Evolutionary conservation across 2,888 invertebrate genomes (phyloP), one percentile per base, ranked within the genome.

Genomic region (Trachelus iudaicus): DNA sequence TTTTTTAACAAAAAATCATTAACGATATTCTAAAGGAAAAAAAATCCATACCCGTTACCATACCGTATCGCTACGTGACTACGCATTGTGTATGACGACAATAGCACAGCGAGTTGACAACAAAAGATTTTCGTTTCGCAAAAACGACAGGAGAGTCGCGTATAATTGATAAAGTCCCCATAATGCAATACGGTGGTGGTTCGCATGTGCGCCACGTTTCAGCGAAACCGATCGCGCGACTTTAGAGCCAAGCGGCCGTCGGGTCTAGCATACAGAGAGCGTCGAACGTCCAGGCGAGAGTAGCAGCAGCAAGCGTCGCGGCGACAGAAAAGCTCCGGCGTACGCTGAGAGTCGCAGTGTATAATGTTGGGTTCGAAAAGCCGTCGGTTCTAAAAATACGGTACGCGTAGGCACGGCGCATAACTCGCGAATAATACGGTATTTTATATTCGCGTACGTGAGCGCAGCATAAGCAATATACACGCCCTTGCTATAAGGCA

Each of bases 381-480:
- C 23, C 56, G 23, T 56, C 56, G 56, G 31, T 71, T 71, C 71
- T 71, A 71, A 71, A 71, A 71, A 71, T 71, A 71, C 71, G 71
- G 33, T 34, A 34, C 71, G 71, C 71, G 71, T 33, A 71, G 34
- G 80, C 82, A 84, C 83, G 82, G 79, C 76, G 82, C 83, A 84
- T 87, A 87, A 85, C 85, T 86, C 82, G 86, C 83, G 84, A 87
- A 87, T 87, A 87, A 87, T 85, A 80, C 81, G 80, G 84, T 86
- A 86, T 87, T 85, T 85, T 85, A 73, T 35, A 73, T 73, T 73
- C 35, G 35, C 34, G 76, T 71, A 71, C 71, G 40, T 73, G 73
- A 34, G 30, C 71, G 73, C 31, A 69, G 34, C 75, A 23, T 75
- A 69, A 75, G 34, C 71, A 71, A 71, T 23, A 23, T 34, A 34